Evolutionary conservation across 2,797 vertebrate genomes (phyloP).

Genomic region (Crocodylus rhombifer): DNA sequence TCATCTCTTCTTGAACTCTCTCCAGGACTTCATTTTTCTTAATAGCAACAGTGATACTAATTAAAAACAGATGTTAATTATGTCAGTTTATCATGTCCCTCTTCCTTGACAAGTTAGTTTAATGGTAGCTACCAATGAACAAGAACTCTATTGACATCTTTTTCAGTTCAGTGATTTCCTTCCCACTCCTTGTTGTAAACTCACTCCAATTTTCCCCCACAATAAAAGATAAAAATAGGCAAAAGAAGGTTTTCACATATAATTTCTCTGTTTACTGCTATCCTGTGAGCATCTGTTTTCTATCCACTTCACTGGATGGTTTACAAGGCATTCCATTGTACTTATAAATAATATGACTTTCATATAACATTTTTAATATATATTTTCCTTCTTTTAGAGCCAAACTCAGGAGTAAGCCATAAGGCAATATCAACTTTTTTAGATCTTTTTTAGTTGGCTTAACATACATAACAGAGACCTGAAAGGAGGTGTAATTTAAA

Average conservation of each 20-base stretch:
- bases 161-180: not conserved
- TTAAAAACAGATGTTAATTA: slow-evolving; percentile 73
- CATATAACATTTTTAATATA: not conserved
- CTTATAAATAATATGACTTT: not conserved
- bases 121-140: not conserved
- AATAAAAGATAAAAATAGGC: not conserved
- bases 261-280: not conserved
- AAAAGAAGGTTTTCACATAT: not conserved
- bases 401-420: accelerated
- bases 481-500: not conserved
- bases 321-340: not conserved
- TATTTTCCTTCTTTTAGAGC: not conserved
- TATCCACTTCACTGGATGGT: not conserved
- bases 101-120: slow-evolving; percentile 45
- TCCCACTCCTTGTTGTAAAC: not conserved
- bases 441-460: not conserved
- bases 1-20: slow-evolving; percentile 71
- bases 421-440: not conserved
- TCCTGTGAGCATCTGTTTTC: not conserved
- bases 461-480: not conserved
- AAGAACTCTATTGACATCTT: not conserved
- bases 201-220: not conserved
- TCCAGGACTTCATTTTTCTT: slow-evolving; percentile 65
- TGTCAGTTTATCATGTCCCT: slow-evolving; percentile 50
- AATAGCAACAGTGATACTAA: slow-evolving; percentile 66